Conservation (phyloP, 2,113 vertebrate genomes). For the Laticauda colubrina region DNA sequence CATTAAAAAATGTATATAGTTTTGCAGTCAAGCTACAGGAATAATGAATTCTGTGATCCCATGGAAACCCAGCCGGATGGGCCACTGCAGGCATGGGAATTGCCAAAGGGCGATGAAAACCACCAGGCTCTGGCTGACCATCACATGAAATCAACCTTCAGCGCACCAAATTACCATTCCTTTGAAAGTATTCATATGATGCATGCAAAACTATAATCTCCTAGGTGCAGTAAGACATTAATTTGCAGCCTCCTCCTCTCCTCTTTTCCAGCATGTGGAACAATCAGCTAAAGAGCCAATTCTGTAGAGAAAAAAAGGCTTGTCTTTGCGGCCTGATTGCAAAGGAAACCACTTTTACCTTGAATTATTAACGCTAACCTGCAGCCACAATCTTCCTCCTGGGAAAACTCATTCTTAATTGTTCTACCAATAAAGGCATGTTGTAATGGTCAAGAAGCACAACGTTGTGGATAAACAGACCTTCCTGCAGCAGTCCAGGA, state of each 20-base stretch:
- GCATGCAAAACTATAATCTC: too few species aligned
- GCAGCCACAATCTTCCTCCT: slow-evolving; percentile 2
- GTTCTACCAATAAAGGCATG: slow-evolving; percentile 49
- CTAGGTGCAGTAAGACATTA: not conserved
- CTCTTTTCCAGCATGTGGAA: not conserved
- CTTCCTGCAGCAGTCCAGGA: not conserved
- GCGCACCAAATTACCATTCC: not conserved
- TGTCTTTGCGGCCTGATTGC: not conserved
- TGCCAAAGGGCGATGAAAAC: too few species aligned
- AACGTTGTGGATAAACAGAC: slow-evolving; percentile 8
- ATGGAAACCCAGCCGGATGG: not conserved
- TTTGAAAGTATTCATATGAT: too few species aligned
- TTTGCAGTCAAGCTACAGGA: not conserved
- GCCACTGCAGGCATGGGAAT: too few species aligned
- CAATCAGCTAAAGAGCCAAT: not conserved
- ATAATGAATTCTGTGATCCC: not conserved
- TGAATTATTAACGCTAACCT: slow-evolving; percentile 33
- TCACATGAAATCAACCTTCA: not conserved
- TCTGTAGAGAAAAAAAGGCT: not conserved
- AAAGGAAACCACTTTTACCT: not conserved
- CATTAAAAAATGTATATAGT: not conserved
- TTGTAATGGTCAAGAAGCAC: slow-evolving; percentile 16
- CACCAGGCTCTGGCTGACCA: not conserved
- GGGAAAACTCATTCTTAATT: slow-evolving; percentile 42
- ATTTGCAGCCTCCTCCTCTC: not conserved